A percentile compares a stretch with the other conserved stretches of the same genome.
Conservation (phyloP, 2,888 invertebrate species). For the Rhogogaster chlorosoma region DNA sequence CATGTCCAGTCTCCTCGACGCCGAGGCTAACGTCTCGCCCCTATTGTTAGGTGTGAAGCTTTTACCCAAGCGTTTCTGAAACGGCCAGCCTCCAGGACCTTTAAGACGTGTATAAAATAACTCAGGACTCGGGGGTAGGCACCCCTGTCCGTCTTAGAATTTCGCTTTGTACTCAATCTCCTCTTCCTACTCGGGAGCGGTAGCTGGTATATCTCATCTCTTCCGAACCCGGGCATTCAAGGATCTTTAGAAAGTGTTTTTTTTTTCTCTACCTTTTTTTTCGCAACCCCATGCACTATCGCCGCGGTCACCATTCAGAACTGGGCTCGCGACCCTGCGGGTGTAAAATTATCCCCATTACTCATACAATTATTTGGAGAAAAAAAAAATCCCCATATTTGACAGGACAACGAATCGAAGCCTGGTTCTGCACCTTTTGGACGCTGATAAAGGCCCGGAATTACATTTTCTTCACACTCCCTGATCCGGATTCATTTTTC, state of each 20-base stretch:
- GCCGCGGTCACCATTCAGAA: background rate
- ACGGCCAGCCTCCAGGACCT: background rate
- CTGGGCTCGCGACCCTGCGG: background rate
- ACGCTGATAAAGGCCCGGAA: background rate
- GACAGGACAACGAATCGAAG: too few species aligned
- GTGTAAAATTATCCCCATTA: background rate
- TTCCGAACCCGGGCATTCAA: background rate
- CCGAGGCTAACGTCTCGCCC: background rate
- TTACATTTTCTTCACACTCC: background rate
- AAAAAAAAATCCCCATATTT: background rate
- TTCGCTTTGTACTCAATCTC: background rate
- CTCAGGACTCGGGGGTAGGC: background rate
- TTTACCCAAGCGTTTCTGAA: constrained; percentile 27
- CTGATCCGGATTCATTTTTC: background rate
- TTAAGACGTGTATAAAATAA: constrained; percentile 44
- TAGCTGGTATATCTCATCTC: background rate
- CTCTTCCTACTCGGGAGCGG: too few species aligned
- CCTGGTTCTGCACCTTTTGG: background rate
- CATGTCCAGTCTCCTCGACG: background rate
- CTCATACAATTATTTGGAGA: background rate
- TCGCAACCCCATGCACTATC: background rate
- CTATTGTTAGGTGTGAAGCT: constrained; percentile 3
- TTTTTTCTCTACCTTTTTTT: background rate
- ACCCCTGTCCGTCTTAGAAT: background rate
- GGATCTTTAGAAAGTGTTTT: background rate